Evolutionary conservation across 2,113 vertebrate genomes (phyloP).

Genomic region (Otocyon megalotis): DNA sequence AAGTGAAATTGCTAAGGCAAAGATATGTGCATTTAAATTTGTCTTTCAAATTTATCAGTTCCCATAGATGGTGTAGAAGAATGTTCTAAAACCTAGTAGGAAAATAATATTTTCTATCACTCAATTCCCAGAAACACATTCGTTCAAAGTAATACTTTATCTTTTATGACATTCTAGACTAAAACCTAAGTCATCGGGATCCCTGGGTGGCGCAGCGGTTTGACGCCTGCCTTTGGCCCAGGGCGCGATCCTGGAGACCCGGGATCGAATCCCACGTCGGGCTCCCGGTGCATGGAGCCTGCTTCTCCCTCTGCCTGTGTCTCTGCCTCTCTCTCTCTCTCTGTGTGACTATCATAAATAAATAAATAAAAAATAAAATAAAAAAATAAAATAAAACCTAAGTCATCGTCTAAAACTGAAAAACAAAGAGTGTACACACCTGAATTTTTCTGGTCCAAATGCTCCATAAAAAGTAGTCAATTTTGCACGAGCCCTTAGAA

Average conservation of each 20-base stretch:
- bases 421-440: slow-evolving; percentile 85
- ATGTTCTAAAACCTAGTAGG: background rate
- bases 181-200: background rate
- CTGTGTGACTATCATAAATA: too few relatives aligned
- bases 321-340: too few relatives aligned
- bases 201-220: too few relatives aligned
- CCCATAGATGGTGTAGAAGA: background rate
- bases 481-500: slow-evolving; percentile 92
- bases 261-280: too few relatives aligned
- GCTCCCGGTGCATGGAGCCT: too few relatives aligned
- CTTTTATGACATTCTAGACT: slow-evolving; percentile 10
- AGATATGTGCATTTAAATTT: background rate
- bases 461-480: slow-evolving; percentile 96
- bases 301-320: too few relatives aligned
- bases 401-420: slow-evolving; percentile 22
- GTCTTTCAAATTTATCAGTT: background rate
- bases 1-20: background rate
- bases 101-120: background rate
- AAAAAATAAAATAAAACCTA: too few relatives aligned
- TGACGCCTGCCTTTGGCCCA: too few relatives aligned
- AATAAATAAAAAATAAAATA: too few relatives aligned
- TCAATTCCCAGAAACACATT: background rate
- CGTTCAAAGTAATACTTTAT: background rate
- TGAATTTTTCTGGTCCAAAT: slow-evolving; percentile 93
- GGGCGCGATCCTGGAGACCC: too few relatives aligned